Base-by-base conservation (phyloP, 2,888 invertebrate genomes). In the Drosophila differens region DNA sequence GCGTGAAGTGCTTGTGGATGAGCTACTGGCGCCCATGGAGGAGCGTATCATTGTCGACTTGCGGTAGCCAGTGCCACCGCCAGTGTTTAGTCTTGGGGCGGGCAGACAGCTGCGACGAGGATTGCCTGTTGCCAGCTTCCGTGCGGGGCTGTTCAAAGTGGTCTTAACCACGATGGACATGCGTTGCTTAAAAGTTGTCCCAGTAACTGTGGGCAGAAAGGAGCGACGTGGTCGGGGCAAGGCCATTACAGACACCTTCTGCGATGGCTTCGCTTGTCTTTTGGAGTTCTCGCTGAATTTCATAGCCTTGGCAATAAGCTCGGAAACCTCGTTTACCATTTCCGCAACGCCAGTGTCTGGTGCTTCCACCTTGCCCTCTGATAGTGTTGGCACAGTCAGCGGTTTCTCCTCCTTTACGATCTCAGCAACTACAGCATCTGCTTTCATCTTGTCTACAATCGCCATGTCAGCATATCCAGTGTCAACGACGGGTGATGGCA, bases 91-190 rank as follows among this genome's bases (percentile, higher is more conserved):
- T 47, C 63, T 80, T 1, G 74, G n/a, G 0, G 72, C 37, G 0
- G 85, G 85, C n/a, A 85, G 47, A 52, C 52, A 78, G 41, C 85
- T 85, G 22, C 89, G 89, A 7, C 85, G 85, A 0, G 62, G 3
- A 19, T 62, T 62, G 9, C 41, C 44, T 28, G 70, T 16, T 22
- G 60, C 37, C 39, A 75, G 62, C 49, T 85, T 93, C 6, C 92
- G 90, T 0, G 92, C 92, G 53, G 92, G 93, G 47, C 92, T 92
- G 59, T 93, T 93, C 0, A 93, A 68, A 1, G 92, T 93, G 28
- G 92, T 93, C 54, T 92, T 93, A 0, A 93, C 92, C 4, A 93
- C 85, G 4, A 92, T 86, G 0, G 93, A 92, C 92, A 92, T 92
- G n/a, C 92, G 91, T 25, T 91, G 91, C 32, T 84, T 90, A 33